These are phyloP conservation scores for Myotis pilosus DNA, from an alignment of 2,797 vertebrate genomes.

Conservation along the genomic window DNA sequence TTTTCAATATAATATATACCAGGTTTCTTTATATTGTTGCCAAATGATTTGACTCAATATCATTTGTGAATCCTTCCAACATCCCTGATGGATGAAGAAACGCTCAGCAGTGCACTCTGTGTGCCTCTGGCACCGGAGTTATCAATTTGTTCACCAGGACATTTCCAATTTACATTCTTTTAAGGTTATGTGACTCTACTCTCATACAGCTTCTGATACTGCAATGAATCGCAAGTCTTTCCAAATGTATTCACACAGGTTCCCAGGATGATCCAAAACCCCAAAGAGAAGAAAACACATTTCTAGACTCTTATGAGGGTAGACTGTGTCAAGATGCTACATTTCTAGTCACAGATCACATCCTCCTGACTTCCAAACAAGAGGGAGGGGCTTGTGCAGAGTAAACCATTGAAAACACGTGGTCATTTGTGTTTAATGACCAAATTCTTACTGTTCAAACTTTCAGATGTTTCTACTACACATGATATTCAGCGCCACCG, in stretches of 20 bases:
- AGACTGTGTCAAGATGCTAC: neutral
- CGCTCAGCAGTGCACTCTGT: constrained; percentile 2
- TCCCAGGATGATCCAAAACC: constrained; percentile 54
- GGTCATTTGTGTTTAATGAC: neutral
- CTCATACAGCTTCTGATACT: constrained; percentile 39
- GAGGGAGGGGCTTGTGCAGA: neutral
- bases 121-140: constrained; percentile 29
- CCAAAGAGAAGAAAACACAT: constrained; percentile 51
- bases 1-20: neutral
- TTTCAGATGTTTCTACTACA: constrained; percentile 1
- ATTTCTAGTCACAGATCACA: neutral
- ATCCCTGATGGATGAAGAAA: constrained; percentile 53
- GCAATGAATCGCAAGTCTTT: constrained; percentile 17
- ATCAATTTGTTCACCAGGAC: constrained; percentile 41
- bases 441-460: neutral
- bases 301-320: neutral
- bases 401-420: constrained; percentile 20
- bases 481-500: neutral
- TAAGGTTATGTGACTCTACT: constrained; percentile 53
- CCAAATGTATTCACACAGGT: constrained; percentile 52
- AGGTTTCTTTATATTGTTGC: constrained; percentile 50
- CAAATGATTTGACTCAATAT: constrained; percentile 34
- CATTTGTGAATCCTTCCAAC: neutral
- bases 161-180: constrained; percentile 62
- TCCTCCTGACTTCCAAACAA: neutral